These are phyloP conservation scores for Tichodroma muraria DNA, from an alignment of 2,113 vertebrate species.

Conservation along the genomic window DNA sequence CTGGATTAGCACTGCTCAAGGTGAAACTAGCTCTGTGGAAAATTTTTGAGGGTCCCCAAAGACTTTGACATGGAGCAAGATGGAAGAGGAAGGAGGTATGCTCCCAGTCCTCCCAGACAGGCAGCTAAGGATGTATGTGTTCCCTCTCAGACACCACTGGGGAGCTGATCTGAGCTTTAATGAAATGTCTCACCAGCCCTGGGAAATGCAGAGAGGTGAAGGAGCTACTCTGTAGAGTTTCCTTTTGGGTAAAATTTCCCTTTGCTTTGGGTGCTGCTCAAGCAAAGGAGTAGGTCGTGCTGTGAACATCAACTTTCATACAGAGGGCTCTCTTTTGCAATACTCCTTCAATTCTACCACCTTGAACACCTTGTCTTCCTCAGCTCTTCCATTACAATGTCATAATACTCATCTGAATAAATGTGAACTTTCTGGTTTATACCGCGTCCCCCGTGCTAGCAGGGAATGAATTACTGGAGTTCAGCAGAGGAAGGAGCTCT, in stretches of 20 bases:
- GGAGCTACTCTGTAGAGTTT: background rate
- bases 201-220: background rate
- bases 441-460: background rate
- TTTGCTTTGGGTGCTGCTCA: background rate
- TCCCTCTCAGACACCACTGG: background rate
- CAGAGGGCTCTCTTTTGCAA: background rate
- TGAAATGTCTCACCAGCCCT: background rate
- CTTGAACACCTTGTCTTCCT: background rate
- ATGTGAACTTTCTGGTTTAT: background rate
- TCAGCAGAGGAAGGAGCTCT: background rate
- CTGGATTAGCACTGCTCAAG: background rate
- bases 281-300: rapidly evolving
- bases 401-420: background rate
- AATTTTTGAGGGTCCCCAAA: background rate
- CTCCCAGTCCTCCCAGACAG: background rate
- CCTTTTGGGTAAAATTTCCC: background rate
- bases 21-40: background rate
- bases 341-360: background rate
- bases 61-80: background rate
- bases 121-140: background rate
- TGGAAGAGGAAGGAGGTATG: background rate
- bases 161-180: background rate
- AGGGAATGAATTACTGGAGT: background rate
- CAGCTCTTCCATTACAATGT: background rate
- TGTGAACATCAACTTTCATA: background rate